Evolutionary conservation across 2,113 vertebrate species (phyloP).

Genomic region (Nymphicus hollandicus): DNA sequence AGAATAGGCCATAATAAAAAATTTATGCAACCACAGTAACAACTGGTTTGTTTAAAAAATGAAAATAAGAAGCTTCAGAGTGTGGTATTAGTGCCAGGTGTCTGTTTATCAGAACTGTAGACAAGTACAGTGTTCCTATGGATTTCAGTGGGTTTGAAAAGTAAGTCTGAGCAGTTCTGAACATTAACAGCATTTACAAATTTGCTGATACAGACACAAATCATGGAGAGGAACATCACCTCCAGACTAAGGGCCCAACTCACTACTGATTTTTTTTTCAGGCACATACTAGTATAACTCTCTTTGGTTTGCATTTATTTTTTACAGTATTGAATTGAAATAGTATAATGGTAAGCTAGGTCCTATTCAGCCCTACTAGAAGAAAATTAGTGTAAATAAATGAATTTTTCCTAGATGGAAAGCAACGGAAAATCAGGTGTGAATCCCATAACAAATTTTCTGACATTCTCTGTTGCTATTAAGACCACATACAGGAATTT

Average conservation of each 20-base stretch:
- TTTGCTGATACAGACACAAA: background rate
- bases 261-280: background rate
- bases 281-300: background rate
- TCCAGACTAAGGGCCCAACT: background rate
- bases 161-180: background rate
- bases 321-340: background rate
- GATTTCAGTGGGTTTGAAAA: background rate
- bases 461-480: background rate
- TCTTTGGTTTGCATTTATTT: background rate
- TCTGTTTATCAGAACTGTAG: background rate
- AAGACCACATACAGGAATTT: background rate
- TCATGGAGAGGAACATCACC: background rate
- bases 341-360: background rate
- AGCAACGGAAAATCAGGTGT: background rate
- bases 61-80: background rate
- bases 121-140: background rate
- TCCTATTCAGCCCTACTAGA: background rate
- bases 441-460: background rate
- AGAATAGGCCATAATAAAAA: background rate
- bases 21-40: background rate
- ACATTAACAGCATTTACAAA: background rate
- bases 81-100: background rate
- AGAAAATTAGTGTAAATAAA: background rate
- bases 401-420: background rate
- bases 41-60: constrained; percentile 16